Conservation (phyloP, 1,140 invertebrate species). For the Drosophila mauritiana region DNA sequence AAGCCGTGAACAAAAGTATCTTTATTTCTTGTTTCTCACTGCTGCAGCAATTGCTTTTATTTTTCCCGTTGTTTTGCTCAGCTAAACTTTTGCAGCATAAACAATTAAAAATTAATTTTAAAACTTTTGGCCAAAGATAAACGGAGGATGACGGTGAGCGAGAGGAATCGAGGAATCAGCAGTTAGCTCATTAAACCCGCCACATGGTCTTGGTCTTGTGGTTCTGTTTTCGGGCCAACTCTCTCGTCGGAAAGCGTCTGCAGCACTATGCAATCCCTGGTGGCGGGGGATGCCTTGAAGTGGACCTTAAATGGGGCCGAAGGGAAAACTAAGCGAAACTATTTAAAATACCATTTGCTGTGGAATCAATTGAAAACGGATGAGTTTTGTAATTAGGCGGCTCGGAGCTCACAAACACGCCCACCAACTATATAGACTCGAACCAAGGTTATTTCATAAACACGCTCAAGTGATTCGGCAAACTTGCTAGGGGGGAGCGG, state of each 20-base stretch:
- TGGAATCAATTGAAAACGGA: slow-evolving; percentile 65
- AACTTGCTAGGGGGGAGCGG: slow-evolving; percentile 28
- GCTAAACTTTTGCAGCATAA: slow-evolving; percentile 56
- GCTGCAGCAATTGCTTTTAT: slow-evolving; percentile 32
- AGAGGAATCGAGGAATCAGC: slow-evolving; percentile 27
- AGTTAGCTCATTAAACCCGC: slow-evolving; percentile 73
- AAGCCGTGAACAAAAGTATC: slow-evolving; percentile 32
- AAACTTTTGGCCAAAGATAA: slow-evolving; percentile 60
- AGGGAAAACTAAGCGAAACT: slow-evolving; percentile 56
- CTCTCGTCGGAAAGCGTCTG: slow-evolving; percentile 10
- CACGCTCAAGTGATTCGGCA: slow-evolving; percentile 76
- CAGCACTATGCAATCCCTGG: slow-evolving; percentile 51
- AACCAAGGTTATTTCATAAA: slow-evolving; percentile 65
- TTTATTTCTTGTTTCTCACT: slow-evolving; percentile 24
- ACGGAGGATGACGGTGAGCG: slow-evolving; percentile 43
- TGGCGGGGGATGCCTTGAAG: slow-evolving; percentile 27
- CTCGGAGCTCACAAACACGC: slow-evolving; percentile 13
- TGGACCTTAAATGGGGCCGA: slow-evolving; percentile 21
- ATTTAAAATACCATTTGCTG: slow-evolving; percentile 80
- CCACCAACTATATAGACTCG: slow-evolving; percentile 20
- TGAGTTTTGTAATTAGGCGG: slow-evolving; percentile 73
- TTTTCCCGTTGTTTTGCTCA: slow-evolving; percentile 24
- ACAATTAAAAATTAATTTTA: slow-evolving; percentile 78
- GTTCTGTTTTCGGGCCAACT: slow-evolving; percentile 15
- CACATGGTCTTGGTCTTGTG: slow-evolving; percentile 49